Base-by-base conservation (phyloP, 2,797 vertebrate species). In the Gallinago stenura region DNA sequence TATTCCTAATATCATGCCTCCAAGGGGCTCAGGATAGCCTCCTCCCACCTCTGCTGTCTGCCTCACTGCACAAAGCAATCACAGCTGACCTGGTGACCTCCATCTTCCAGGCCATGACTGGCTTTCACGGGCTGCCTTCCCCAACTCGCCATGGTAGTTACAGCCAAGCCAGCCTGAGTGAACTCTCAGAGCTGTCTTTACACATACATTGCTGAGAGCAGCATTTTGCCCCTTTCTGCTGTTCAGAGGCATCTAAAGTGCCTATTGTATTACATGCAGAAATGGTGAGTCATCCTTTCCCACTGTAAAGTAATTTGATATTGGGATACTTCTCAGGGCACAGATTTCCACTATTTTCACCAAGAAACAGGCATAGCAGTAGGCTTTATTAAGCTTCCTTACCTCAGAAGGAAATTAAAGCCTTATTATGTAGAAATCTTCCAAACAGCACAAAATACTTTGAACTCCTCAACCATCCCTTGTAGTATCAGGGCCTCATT, bases 271-370 rank as follows among this genome's bases (percentile, higher is more conserved):
- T 31, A 12, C 19, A 10, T 16, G 30, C 19, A 81, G 79, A 57
- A 70, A 45, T 1, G 4, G 25, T 50, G 39, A 69, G 12, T 54
- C 35, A 69, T 37, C 12, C 10, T 45, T 75, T 81, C 31, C 39
- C 16, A 43, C 14, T 43, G 9, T 35, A 41, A 79, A 83, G 35
- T 9, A 61, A 31, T 51, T 62, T 75, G 31, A 13, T 37, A 37
- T 6, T 0, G 3, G 9, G 10, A 2, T 31, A 33, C 13, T 30
- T 61, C 39, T 92, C 2, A 0, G 15, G 19, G 22, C 62, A 89
- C 18, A 1, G 54, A 5, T 62, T 88, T 87, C 33, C 50, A 12
- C 30, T 61, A 1, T 65, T 88, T 89, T 81, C 48, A 45, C 62
- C 46, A 60, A 62, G 62, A 79, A 84, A 53, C 8, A 50, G 28